phyloP scores from a whole-genome alignment of 2,888 invertebrate genomes.

The Tenthredo scrophulariae region DNA sequence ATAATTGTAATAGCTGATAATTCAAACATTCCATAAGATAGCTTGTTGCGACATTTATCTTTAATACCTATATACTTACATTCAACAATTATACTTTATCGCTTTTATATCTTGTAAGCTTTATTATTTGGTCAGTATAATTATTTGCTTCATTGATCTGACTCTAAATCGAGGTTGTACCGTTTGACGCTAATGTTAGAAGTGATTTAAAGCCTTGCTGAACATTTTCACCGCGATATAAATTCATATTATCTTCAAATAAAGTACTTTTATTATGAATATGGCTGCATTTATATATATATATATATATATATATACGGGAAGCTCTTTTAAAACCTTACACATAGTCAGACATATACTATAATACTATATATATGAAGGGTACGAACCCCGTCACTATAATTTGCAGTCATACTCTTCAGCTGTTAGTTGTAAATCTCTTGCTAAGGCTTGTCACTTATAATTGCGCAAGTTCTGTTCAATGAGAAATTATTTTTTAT shows the following conservation, averaged over 20 bases:
- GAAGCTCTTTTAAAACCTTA: background rate
- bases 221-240: background rate
- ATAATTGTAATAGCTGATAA: conserved; percentile 41
- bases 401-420: background rate
- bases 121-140: conserved; percentile 59
- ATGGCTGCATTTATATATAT: background rate
- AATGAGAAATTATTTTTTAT: conserved; percentile 11
- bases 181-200: conserved; percentile 27
- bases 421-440: conserved; percentile 7
- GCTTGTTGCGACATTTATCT: conserved; percentile 35
- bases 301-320: background rate
- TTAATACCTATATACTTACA: conserved; percentile 16
- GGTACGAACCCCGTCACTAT: background rate
- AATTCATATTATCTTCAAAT: background rate
- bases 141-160: conserved; percentile 55
- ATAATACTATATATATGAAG: background rate
- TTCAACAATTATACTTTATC: conserved; percentile 21
- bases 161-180: conserved; percentile 55
- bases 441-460: conserved; percentile 29
- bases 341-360: background rate
- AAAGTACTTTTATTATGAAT: background rate
- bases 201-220: conserved; percentile 5
- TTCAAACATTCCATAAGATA: conserved; percentile 43
- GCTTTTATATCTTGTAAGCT: conserved; percentile 10
- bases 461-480: conserved; percentile 21